Evolutionary conservation across 2,888 invertebrate genomes (phyloP).

Genomic region (Lasiommata megera): DNA sequence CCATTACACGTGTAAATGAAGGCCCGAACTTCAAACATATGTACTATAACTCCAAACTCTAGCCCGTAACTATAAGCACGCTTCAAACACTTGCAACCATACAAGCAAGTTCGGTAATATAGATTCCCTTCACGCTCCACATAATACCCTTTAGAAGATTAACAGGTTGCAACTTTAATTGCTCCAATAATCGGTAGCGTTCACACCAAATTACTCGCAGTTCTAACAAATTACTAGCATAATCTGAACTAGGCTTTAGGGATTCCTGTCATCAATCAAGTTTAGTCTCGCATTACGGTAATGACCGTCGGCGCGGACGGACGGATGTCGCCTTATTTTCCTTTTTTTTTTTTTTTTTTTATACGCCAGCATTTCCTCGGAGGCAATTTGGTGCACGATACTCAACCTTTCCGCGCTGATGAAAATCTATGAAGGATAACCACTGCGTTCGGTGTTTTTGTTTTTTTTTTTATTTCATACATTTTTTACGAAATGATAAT

Average conservation of each 20-base stretch:
- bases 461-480: constrained; percentile 23
- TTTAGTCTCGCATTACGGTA: constrained; percentile 81
- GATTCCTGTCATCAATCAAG: constrained; percentile 72
- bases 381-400: constrained; percentile 69
- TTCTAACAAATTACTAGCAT: constrained; percentile 15
- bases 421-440: constrained; percentile 74
- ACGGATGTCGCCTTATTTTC: constrained; percentile 78
- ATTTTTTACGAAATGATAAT: constrained; percentile 32
- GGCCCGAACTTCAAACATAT: too few relatives aligned
- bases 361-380: constrained; percentile 46
- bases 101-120: neutral
- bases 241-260: constrained; percentile 21
- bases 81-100: too few relatives aligned
- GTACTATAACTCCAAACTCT: too few relatives aligned
- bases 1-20: too few relatives aligned
- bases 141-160: neutral
- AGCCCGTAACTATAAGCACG: too few relatives aligned
- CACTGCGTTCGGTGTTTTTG: constrained; percentile 43
- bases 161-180: constrained; percentile 1
- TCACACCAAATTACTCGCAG: constrained; percentile 7
- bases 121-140: neutral
- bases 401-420: constrained; percentile 69
- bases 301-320: constrained; percentile 71
- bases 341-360: constrained; percentile 53
- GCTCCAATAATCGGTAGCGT: neutral